Base-by-base conservation (phyloP, 2,888 invertebrate genomes). In the Drosophila melanosoma region DNA sequence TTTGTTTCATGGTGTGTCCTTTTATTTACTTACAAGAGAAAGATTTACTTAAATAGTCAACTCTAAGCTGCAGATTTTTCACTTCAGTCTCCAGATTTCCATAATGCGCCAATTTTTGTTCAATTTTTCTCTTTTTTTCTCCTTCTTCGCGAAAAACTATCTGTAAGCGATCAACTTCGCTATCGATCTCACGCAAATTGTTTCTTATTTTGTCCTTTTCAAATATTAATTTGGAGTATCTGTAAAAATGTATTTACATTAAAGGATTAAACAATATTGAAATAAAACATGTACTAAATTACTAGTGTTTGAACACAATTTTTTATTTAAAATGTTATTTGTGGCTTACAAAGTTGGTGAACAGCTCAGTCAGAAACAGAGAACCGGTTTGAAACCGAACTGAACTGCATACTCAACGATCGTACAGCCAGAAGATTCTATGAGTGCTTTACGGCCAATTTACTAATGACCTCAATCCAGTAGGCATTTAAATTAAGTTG, bases 141-240 rank as follows among this genome's bases (percentile, higher is more conserved):
- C 32, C 52, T 33, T 70, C 74, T 3, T 78, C 70, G 7, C 54
- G 60, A 6, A 58, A 20, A 26, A 58, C 40, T 6, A n/a, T 36
- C 66, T 87, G 84, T n/a, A 83, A 60, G 2, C 82, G 81, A 3
- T 75, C 87, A 45, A 84, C 81, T 38, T 89, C 73, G 45, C 61
- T 68, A 56, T 84, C 83, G 2, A 78, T 59, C 23, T 38, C 64
- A 20, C 38, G 56, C 12, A 84, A 57, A 23, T 52, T 70, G 48
- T 84, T 84, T 38, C 60, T 75, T 1, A 83, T 63, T 36, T 69
- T 69, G 54, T 89, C 87, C 49, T 93, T 89, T 62, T 93, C 84
- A 7, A 84, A 81, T 17, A 87, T 60, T 7, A 89, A 73, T 45
- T 87, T 81, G 12, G 84, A 79, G 0, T 91, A 83, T 65, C 79